A percentile compares a stretch with the other conserved stretches of the same genome.
Evolutionary conservation across 2,888 invertebrate species (phyloP).

Genomic region (Amphipoea lucens): DNA sequence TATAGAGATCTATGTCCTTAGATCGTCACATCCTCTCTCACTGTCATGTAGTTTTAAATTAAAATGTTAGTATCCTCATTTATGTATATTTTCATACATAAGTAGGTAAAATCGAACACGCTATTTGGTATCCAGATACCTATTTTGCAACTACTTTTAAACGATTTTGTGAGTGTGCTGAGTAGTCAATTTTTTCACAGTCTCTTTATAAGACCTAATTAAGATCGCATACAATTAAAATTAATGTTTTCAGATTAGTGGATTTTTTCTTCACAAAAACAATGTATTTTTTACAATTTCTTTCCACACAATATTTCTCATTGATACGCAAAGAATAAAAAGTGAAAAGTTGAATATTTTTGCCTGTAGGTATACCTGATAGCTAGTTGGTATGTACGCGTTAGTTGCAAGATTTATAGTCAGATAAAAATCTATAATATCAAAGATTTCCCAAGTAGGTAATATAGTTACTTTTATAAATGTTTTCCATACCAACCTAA

Average conservation of each 20-base stretch:
- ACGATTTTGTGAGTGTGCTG: background rate
- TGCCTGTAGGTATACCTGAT: background rate
- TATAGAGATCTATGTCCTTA: background rate
- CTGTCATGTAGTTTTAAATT: background rate
- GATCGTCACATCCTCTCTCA: background rate
- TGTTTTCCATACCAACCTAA: background rate
- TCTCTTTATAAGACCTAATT: too few relatives aligned
- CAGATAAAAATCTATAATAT: background rate
- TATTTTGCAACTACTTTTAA: background rate
- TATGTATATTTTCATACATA: background rate
- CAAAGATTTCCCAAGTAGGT: background rate
- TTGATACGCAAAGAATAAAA: background rate
- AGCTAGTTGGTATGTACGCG: background rate
- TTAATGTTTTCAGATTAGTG: background rate
- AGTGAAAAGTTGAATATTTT: background rate
- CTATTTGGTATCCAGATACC: background rate
- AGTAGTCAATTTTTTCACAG: background rate
- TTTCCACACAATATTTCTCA: background rate
- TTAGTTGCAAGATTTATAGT: background rate
- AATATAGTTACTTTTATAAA: background rate
- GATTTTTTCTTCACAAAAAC: too few relatives aligned
- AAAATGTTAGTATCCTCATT: background rate
- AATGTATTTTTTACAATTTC: background rate
- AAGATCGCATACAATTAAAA: background rate
- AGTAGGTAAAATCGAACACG: background rate